These are phyloP conservation scores for Lonchura striata DNA, from an alignment of 2,113 vertebrate genomes.

Conservation along the genomic window DNA sequence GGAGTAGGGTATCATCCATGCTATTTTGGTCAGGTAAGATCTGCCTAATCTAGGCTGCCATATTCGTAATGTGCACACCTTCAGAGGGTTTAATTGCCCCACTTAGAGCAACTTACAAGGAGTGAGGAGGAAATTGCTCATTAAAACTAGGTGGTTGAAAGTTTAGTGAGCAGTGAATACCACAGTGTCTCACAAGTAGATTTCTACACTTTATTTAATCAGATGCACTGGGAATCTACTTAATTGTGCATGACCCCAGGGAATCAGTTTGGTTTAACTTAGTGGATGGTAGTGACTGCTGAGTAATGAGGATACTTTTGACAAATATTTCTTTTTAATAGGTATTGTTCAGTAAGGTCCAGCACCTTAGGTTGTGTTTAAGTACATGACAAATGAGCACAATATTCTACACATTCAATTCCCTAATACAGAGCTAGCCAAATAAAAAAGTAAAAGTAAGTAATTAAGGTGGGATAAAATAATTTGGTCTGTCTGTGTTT, in stretches of 20 bases:
- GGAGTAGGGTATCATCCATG: neutral
- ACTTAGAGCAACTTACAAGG: neutral
- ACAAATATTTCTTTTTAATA: neutral
- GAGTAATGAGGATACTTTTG: neutral
- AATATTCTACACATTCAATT: neutral
- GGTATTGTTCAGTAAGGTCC: neutral
- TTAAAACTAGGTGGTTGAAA: neutral
- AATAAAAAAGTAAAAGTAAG: neutral
- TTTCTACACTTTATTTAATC: neutral
- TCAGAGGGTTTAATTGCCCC: neutral
- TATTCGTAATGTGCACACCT: neutral
- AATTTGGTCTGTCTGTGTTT: neutral
- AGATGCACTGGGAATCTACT: neutral
- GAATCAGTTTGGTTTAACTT: neutral
- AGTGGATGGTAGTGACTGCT: neutral
- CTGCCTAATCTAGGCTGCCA: neutral
- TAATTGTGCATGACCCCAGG: neutral
- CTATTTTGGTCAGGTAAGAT: neutral
- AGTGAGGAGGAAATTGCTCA: neutral
- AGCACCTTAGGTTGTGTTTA: neutral
- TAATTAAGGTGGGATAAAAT: constrained; percentile 4
- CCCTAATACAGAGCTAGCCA: neutral
- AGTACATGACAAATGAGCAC: neutral
- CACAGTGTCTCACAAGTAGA: neutral
- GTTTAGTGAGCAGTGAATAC: neutral